Evolutionary conservation across 30 jellyfish, hydroid and myxozoan genomes (phyloP), one percentile per base, ranked within the genome.

Genomic region (Clytia hemisphaerica): DNA sequence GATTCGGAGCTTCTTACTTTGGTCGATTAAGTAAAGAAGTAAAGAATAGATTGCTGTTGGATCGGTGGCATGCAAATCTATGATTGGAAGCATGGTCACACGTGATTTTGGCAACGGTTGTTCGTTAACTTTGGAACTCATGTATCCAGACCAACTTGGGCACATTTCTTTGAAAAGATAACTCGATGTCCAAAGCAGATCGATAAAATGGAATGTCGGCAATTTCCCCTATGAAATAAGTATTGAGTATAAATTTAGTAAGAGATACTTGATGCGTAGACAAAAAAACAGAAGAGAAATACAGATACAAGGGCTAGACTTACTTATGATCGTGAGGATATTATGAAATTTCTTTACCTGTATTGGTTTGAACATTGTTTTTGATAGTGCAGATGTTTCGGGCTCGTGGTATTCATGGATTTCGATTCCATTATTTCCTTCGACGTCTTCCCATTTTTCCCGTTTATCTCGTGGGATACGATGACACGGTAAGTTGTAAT

Each of bases 341-440:
- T n/a, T n/a, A n/a, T n/a, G n/a, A 42, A 50, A 50, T 50, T 7
- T 21, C 6, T 50, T 50, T 50, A 50, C 65, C 65, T 50, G 27
- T 7, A 50, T 50, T 14, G 65, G 65, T 21, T 50, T 50, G 10
- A 50, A 7, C 6, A 50, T 21, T 6, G 65, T 50, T 21, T 50
- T 14, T 21, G 65, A 15, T 50, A 50, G 22, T 10, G 65, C 65
- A 7, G 65, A 6, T 6, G 22, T 21, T 21, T 50, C 65, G 22
- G 27, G 65, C 22, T 50, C 65, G 28, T 9, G 65, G 27, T 50
- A 50, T 50, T 50, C 27, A 21, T 50, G 65, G 27, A 59, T 59
- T 59, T 59, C 63, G 25, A 59, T 25, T 33, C 60, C 64, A 61
- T 37, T 72, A 57, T 72, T 72, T 72, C 79, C 78, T 57, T 72